phyloP scores from a whole-genome alignment of 2,888 invertebrate genomes.

The Acronicta aceris region DNA sequence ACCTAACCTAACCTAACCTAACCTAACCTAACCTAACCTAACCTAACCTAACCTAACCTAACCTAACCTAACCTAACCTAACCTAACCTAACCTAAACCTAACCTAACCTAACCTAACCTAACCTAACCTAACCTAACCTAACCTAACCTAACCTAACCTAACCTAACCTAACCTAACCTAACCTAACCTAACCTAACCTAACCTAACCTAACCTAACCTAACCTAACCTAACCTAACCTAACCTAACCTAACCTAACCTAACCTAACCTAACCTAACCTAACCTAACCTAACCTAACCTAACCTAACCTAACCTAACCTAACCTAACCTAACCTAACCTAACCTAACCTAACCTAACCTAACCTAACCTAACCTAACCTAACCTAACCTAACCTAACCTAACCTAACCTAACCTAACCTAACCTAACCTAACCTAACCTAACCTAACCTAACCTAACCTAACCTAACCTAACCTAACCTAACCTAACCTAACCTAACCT shows the following conservation, averaged over 20 bases:
- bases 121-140: conserved; percentile 46
- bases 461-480: conserved; percentile 11
- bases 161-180: conserved; percentile 44
- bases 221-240: conserved; percentile 44
- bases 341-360: conserved; percentile 41
- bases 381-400: conserved; percentile 30
- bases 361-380: conserved; percentile 33
- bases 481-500: conserved; percentile 36
- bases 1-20: conserved; percentile 43
- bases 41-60: too few relatives aligned
- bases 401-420: conserved; percentile 21
- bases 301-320: conserved; percentile 48
- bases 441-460: conserved; percentile 36
- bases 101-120: conserved; percentile 49
- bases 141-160: conserved; percentile 47
- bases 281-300: conserved; percentile 48
- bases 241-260: conserved; percentile 52
- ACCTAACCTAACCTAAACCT: conserved; percentile 41
- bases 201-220: conserved; percentile 38
- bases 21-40: conserved; percentile 39
- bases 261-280: conserved; percentile 35
- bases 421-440: conserved; percentile 24
- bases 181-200: conserved; percentile 47
- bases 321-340: conserved; percentile 46
- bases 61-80: conserved; percentile 35